Percentiles rank a stretch among this genome's conserved stretches.
Conservation (phyloP, 2,888 invertebrate genomes). For the Augochlorella aurata region DNA sequence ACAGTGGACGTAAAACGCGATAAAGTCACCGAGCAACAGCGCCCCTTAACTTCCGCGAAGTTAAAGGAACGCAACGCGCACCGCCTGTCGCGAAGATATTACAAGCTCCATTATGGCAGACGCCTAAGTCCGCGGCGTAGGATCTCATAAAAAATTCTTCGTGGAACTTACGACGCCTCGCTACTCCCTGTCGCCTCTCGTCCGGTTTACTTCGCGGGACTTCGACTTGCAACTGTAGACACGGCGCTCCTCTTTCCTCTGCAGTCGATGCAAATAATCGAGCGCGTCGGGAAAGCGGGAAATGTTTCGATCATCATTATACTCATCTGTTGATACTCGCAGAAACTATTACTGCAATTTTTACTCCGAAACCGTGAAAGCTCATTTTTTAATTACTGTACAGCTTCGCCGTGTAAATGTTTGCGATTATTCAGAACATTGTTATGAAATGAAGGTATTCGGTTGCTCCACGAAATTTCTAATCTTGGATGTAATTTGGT, state of each 20-base stretch:
- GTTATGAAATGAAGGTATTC: too few species aligned
- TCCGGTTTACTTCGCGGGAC: neutral
- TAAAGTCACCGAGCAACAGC: neutral
- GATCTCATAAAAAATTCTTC: slow-evolving; percentile 8
- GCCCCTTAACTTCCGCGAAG: slow-evolving; percentile 1
- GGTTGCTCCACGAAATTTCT: too few species aligned
- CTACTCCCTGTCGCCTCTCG: neutral
- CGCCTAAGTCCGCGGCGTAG: neutral
- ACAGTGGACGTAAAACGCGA: neutral
- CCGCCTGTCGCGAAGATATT: slow-evolving; percentile 13
- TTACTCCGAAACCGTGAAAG: too few species aligned
- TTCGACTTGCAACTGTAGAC: neutral
- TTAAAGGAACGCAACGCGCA: slow-evolving; percentile 5
- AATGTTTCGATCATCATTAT: neutral
- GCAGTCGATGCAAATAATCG: neutral
- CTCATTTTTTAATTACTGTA: too few species aligned
- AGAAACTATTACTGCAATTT: too few species aligned
- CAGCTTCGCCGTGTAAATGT: too few species aligned
- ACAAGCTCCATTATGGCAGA: slow-evolving; percentile 3
- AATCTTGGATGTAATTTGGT: too few species aligned
- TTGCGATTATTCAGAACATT: too few species aligned
- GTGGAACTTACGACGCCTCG: neutral
- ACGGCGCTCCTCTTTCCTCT: neutral
- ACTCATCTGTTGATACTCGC: neutral
- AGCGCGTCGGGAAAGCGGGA: neutral